Percentiles rank a stretch among this genome's conserved stretches.
phyloP scores from a whole-genome alignment of 2,888 invertebrate species.

The Eupeodes latifasciatus region DNA sequence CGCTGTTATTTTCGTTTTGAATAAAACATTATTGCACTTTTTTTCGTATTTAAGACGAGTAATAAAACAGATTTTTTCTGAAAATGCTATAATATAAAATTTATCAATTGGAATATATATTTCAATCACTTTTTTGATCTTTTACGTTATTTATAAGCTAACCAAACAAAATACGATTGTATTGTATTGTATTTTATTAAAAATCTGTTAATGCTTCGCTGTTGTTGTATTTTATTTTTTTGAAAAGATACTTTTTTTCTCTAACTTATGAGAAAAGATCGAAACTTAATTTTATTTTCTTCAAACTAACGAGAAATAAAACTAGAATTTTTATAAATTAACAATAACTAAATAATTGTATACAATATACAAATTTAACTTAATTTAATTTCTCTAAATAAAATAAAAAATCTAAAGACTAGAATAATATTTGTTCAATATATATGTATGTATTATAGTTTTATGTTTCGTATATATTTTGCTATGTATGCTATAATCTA shows the following conservation, averaged over 20 bases:
- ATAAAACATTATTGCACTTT: slow-evolving; percentile 58
- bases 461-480: slow-evolving; percentile 18
- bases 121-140: slow-evolving; percentile 32
- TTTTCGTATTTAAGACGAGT: background rate
- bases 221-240: slow-evolving; percentile 6
- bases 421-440: slow-evolving; percentile 53
- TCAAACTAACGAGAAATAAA: slow-evolving; percentile 10
- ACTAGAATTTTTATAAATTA: slow-evolving; percentile 17
- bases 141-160: background rate
- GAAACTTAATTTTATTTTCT: background rate
- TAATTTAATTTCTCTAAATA: slow-evolving; percentile 44
- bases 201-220: background rate
- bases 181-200: background rate
- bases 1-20: background rate
- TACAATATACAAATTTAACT: slow-evolving; percentile 33
- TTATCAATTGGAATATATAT: slow-evolving; percentile 32
- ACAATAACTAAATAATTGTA: slow-evolving; percentile 12
- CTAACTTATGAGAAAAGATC: slow-evolving; percentile 22
- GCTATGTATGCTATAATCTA: background rate
- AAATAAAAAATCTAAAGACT: slow-evolving; percentile 63
- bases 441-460: slow-evolving; percentile 17
- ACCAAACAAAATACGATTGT: background rate
- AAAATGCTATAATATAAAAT: slow-evolving; percentile 8
- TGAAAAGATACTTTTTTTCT: background rate
- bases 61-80: slow-evolving; percentile 12